Evolutionary conservation across 2,113 vertebrate genomes (phyloP).

Genomic region (Castor canadensis): DNA sequence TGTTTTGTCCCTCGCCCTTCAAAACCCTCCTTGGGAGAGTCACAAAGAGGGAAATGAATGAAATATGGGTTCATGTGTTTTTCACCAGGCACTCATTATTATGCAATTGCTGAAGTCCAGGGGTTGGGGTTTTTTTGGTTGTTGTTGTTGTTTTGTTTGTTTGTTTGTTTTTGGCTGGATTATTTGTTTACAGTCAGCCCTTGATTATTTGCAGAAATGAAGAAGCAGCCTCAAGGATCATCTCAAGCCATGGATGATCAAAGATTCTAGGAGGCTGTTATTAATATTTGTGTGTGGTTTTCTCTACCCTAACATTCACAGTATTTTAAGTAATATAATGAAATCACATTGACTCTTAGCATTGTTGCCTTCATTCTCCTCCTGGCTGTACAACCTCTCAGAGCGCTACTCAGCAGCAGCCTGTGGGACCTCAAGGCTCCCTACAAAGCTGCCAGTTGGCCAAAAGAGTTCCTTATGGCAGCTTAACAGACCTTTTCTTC

Average conservation of each 20-base stretch:
- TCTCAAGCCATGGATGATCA: conserved; percentile 43
- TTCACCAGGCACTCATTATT: not conserved
- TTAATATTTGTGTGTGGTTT: not conserved
- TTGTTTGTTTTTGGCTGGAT: not conserved
- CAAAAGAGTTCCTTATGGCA: not conserved
- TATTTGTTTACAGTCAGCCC: conserved; percentile 46
- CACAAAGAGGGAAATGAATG: not conserved
- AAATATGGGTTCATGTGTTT: not conserved
- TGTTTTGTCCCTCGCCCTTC: not conserved
- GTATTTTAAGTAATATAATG: not conserved
- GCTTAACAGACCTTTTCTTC: not conserved
- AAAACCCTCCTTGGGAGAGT: not conserved
- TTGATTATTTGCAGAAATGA: conserved; percentile 35
- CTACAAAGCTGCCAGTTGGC: not conserved
- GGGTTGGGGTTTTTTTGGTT: not conserved
- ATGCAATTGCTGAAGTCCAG: not conserved
- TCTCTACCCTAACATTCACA: conserved; percentile 1
- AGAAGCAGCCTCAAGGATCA: not conserved
- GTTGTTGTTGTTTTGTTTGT: not conserved
- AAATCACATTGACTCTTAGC: not conserved
- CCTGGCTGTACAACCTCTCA: not conserved
- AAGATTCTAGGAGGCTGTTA: conserved; percentile 27
- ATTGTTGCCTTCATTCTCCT: not conserved
- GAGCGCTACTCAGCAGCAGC: not conserved
- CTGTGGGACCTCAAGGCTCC: not conserved